phyloP scores from a whole-genome alignment of 92 coral and sea anemone genomes.

The Phenganax subtilis region DNA sequence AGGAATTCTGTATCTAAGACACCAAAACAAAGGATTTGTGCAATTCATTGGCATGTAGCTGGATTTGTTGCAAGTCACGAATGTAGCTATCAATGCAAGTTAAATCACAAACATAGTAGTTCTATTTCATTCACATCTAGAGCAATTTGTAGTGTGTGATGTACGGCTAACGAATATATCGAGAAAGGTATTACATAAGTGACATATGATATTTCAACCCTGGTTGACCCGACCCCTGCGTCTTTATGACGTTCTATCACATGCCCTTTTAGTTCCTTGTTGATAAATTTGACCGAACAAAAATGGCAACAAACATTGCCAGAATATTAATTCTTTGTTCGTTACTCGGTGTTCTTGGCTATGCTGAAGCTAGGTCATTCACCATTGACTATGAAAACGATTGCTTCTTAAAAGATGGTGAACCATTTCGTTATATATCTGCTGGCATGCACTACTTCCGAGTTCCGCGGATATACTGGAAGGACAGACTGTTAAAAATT shows the following conservation, averaged over 20 bases:
- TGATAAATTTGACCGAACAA: neutral
- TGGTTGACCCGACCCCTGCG: neutral
- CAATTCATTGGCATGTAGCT: no score
- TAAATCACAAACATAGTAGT: no score
- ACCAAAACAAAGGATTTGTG: no score
- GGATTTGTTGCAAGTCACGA: no score
- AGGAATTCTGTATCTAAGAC: no score
- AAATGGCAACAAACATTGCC: constrained; percentile 15
- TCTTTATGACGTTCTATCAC: constrained; percentile 11
- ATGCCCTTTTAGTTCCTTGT: constrained; percentile 12
- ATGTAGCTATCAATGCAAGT: no score
- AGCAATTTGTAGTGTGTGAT: no score
- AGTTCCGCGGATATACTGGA: constrained; percentile 69
- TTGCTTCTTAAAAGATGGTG: constrained; percentile 75
- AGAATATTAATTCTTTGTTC: neutral
- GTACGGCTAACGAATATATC: no score
- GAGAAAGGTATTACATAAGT: no score
- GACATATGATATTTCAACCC: neutral
- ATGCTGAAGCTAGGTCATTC: constrained; percentile 49
- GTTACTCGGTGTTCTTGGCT: neutral
- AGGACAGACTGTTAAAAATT: constrained; percentile 66
- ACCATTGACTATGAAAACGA: constrained; percentile 71
- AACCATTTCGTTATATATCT: constrained; percentile 81
- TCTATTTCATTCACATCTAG: no score
- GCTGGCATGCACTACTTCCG: constrained; percentile 76